phyloP scores from a whole-genome alignment of 2,888 invertebrate genomes.

The Chalcis sispes region DNA sequence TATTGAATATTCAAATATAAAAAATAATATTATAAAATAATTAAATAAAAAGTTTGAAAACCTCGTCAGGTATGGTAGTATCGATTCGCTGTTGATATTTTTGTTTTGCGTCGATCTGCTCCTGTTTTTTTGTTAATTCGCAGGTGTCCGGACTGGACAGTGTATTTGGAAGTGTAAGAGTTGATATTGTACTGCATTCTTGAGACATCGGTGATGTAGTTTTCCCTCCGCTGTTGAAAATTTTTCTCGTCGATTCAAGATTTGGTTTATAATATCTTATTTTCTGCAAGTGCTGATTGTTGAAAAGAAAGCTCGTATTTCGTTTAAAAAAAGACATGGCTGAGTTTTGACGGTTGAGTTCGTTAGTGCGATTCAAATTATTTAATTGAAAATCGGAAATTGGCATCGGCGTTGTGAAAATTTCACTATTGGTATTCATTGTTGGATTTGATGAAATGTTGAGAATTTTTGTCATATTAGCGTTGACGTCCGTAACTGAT shows the following conservation, averaged over 20 bases:
- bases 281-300: conserved; percentile 34
- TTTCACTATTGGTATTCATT: background rate
- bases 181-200: conserved; percentile 58
- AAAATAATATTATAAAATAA: background rate
- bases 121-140: background rate
- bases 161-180: conserved; percentile 52
- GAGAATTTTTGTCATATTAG: background rate
- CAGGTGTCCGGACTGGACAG: conserved; percentile 34
- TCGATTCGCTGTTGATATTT: conserved; percentile 13
- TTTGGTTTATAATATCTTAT: conserved; percentile 54
- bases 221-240: conserved; percentile 46
- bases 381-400: conserved; percentile 11
- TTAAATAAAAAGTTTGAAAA: background rate
- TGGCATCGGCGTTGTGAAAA: conserved; percentile 19
- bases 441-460: background rate
- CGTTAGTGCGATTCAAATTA: background rate
- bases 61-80: conserved; percentile 33
- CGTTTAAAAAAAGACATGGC: conserved; percentile 29
- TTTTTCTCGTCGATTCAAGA: conserved; percentile 64
- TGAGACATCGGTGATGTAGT: conserved; percentile 48
- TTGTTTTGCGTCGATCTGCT: background rate
- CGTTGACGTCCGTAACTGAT: background rate
- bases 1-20: background rate
- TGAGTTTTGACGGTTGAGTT: background rate
- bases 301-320: conserved; percentile 39